Conservation (phyloP, 2,113 vertebrate species). For the Sialia sialis region DNA sequence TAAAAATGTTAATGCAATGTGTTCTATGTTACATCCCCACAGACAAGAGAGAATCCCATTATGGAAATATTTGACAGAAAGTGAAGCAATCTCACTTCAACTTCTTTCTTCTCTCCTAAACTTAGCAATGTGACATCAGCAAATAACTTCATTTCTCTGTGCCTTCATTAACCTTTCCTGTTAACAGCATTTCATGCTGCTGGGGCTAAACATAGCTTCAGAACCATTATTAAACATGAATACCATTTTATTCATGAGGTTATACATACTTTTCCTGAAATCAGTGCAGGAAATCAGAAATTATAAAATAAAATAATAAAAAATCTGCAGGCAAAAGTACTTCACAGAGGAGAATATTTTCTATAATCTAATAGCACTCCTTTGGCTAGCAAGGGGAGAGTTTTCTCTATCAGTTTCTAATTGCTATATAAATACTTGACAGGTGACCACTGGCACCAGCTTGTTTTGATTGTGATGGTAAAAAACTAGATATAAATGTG, state of each 20-base stretch:
- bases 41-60: neutral
- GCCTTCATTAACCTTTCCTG: conserved; percentile 22
- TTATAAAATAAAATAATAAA: neutral
- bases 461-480: neutral
- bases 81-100: neutral
- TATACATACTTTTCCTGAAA: neutral
- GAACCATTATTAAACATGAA: neutral
- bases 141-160: neutral
- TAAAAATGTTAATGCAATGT: neutral
- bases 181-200: neutral
- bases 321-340: neutral
- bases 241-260: neutral
- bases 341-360: neutral
- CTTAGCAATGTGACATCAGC: neutral
- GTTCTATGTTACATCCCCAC: neutral
- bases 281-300: neutral
- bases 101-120: neutral
- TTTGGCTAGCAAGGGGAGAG: fast-evolving
- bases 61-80: neutral
- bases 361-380: neutral
- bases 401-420: neutral
- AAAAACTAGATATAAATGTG: neutral
- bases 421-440: neutral
- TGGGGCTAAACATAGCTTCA: neutral
- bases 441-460: neutral